A percentile compares a stretch with the other conserved stretches of the same genome.
These are phyloP conservation scores for Nebria salina DNA, from an alignment of 2,888 invertebrate species.

Conservation along the genomic window DNA sequence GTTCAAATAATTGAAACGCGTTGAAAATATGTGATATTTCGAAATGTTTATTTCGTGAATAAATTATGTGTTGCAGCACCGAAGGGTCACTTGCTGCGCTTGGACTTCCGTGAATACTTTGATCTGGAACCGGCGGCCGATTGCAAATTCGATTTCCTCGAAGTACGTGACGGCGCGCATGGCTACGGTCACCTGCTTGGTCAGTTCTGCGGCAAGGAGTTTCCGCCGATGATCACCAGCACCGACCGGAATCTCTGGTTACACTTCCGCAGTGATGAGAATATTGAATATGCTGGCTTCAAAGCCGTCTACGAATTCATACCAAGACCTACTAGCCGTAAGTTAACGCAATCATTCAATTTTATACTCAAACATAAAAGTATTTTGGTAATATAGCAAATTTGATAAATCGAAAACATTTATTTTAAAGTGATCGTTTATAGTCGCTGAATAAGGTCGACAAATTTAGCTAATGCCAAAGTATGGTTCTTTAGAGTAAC, in stretches of 20 bases:
- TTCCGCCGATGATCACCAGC: constrained; percentile 78
- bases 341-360: constrained; percentile 54
- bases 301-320: constrained; percentile 78
- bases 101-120: constrained; percentile 85
- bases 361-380: not conserved
- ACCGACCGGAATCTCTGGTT: constrained; percentile 81
- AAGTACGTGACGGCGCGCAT: constrained; percentile 83
- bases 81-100: constrained; percentile 72
- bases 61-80: constrained; percentile 63
- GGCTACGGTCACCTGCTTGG: constrained; percentile 75
- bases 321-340: constrained; percentile 69
- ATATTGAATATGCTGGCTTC: constrained; percentile 82
- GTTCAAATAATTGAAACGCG: no score
- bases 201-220: constrained; percentile 76
- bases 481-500: not conserved
- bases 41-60: not conserved
- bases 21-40: no score
- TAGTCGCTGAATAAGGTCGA: no score
- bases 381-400: no score
- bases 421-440: no score
- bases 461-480: not conserved
- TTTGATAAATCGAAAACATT: no score
- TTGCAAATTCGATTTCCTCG: constrained; percentile 84
- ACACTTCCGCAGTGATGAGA: constrained; percentile 81
- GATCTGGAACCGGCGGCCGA: constrained; percentile 73